Evolutionary conservation across 2,888 invertebrate species (phyloP).

Genomic region (Melangyna quadrimaculata): DNA sequence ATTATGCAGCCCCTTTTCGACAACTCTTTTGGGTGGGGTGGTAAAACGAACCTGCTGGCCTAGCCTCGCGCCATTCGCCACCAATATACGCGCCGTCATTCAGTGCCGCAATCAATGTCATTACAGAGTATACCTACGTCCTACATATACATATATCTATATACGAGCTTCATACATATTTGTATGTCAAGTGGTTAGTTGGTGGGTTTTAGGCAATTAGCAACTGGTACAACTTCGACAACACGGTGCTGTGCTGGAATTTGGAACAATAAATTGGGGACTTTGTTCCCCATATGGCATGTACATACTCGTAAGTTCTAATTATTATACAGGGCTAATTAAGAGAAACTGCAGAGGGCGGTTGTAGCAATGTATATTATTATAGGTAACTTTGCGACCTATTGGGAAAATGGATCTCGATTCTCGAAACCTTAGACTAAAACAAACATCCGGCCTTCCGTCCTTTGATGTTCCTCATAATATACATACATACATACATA

Average conservation of each 20-base stretch:
- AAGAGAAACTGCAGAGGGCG: slow-evolving; percentile 31
- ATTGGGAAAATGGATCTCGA: background rate
- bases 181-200: slow-evolving; percentile 49
- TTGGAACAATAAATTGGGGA: slow-evolving; percentile 54
- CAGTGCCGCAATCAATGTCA: slow-evolving; percentile 6
- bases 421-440: background rate
- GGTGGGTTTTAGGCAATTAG: slow-evolving; percentile 22
- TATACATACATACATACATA: background rate
- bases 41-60: no score
- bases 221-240: background rate
- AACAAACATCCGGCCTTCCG: background rate
- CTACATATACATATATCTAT: no score
- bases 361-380: slow-evolving; percentile 4
- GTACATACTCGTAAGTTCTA: slow-evolving; percentile 40
- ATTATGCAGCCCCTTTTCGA: slow-evolving; percentile 39
- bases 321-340: slow-evolving; percentile 58
- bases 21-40: background rate
- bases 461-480: background rate
- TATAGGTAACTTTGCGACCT: background rate
- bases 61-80: background rate
- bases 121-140: no score
- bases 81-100: background rate
- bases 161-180: background rate
- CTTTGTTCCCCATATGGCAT: slow-evolving; percentile 50
- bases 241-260: background rate